Percentiles rank a stretch among this genome's conserved stretches.
phyloP scores from a whole-genome alignment of 2,113 vertebrate species.

The Odontophorus gujanensis region DNA sequence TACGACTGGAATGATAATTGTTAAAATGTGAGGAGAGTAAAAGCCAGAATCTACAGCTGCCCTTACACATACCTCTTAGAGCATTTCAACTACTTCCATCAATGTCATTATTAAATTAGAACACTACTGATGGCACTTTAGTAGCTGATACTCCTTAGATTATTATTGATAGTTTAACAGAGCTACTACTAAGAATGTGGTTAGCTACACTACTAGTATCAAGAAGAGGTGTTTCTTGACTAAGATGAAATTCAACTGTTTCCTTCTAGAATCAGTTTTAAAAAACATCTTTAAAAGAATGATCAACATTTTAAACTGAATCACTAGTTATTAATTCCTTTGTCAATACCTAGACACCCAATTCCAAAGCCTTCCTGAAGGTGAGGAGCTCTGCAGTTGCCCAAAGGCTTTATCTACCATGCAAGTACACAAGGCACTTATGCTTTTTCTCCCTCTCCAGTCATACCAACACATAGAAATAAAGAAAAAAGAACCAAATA shows the following conservation, averaged over 20 bases:
- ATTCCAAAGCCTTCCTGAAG: background rate
- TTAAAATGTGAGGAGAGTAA: background rate
- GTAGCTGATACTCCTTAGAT: background rate
- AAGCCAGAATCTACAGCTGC: background rate
- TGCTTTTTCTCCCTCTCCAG: background rate
- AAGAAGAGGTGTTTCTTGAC: background rate
- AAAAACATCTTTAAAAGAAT: background rate
- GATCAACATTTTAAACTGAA: background rate
- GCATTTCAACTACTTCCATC: background rate
- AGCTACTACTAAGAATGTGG: background rate
- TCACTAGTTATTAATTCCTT: background rate
- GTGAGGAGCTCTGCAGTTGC: background rate
- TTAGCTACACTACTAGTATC: background rate
- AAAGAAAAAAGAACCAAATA: background rate
- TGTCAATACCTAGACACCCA: background rate
- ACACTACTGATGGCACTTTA: background rate
- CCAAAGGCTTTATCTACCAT: background rate
- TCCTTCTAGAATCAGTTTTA: background rate
- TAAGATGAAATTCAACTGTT: background rate
- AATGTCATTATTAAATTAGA: background rate
- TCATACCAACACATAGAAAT: background rate
- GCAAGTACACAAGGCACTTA: rapidly evolving
- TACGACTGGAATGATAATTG: background rate
- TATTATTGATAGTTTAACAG: background rate
- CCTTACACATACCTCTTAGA: background rate